Conservation (phyloP, 2,113 vertebrate species). For the Tachuris rubrigastra region DNA sequence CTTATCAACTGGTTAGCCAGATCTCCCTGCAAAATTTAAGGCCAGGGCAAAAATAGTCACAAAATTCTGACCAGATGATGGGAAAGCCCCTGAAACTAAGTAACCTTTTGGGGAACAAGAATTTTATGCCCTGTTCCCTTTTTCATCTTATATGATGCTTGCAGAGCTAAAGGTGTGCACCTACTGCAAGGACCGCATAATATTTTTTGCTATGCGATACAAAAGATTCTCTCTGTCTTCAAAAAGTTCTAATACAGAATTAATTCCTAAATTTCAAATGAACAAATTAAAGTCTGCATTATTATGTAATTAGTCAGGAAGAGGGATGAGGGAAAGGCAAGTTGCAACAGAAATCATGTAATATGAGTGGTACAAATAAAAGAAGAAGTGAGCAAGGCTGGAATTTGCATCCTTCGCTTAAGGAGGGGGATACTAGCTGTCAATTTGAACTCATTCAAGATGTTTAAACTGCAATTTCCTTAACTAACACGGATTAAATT, state of each 20-base stretch:
- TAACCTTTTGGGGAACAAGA: background rate
- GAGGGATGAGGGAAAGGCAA: background rate
- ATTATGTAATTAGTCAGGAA: background rate
- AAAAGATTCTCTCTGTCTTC: background rate
- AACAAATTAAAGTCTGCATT: background rate
- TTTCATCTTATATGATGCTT: background rate
- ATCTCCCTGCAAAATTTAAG: background rate
- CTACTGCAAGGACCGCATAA: background rate
- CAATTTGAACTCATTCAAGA: background rate
- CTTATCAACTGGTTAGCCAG: background rate
- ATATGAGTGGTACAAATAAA: background rate
- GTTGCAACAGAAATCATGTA: background rate
- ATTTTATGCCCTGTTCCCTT: background rate
- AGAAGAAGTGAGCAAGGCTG: background rate
- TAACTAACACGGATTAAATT: background rate
- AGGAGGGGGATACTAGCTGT: background rate
- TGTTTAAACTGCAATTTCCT: background rate
- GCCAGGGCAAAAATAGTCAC: background rate
- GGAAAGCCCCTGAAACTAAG: background rate
- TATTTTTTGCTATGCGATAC: background rate
- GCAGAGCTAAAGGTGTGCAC: background rate
- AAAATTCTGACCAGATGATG: background rate
- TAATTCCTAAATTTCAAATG: background rate
- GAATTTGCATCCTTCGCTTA: background rate
- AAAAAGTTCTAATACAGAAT: background rate